Evolutionary conservation across 2,113 vertebrate species (phyloP), one percentile per base, ranked within the genome.

Genomic region (Phalacrocorax carbo): DNA sequence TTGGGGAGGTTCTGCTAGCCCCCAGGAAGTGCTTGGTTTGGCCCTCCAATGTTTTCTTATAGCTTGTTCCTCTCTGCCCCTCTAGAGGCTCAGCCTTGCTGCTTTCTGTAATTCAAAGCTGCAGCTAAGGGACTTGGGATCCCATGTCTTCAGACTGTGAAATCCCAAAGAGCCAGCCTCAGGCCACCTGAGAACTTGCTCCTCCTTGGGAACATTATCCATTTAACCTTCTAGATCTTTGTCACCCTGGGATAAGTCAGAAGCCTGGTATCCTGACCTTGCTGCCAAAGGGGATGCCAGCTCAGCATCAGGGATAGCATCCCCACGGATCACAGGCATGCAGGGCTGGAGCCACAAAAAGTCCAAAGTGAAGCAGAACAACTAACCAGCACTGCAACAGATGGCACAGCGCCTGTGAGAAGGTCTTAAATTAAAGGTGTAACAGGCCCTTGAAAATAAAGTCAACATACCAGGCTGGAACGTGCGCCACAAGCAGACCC

Each of bases 251-350:
- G 80, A 13, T 60, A 30, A 60, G 48, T 25, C 23, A 6, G 4
- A 11, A 82, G 32, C 64, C 57, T 32, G 32, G 29, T 57, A 16
- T 27, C 36, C 70, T 77, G 58, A 19, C 60, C 38, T 42, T 1
- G 7, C 51, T 58, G 51, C 51, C 55, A 26, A 3, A 2, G 7
- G 10, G 13, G 38, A 7, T 38, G 26, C 15, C 61, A 38, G 68
- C 72, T 26, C 84, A n/a, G 68, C 4, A 0, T 42, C 38, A 4
- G n/a, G 77, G 13, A 4, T 0, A 20, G 32, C 19, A 10, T 5
- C 64, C 30, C 72, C 68, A 9, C 2, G 13, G 81, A 20, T 3
- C 25, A 5, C 60, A 13, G 36, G 40, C 60, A 4, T 16, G 62
- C 0, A 3, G 42, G 65, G 54, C 49, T 61, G 46, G 30, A 22